phyloP scores from a whole-genome alignment of 2,113 vertebrate genomes.

The Oplegnathus fasciatus region DNA sequence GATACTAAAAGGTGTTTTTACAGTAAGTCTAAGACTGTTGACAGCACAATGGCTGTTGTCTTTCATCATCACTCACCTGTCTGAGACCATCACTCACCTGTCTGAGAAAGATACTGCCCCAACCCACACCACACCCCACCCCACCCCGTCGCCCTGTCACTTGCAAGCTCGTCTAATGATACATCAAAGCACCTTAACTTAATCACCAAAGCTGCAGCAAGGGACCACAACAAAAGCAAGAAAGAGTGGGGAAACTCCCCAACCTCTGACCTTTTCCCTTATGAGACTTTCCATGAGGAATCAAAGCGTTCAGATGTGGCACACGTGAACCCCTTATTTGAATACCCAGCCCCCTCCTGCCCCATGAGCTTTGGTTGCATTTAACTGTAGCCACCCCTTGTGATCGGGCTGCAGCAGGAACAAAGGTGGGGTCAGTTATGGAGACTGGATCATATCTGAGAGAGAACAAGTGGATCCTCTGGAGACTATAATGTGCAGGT shows the following conservation, averaged over 20 bases:
- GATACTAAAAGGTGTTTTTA: slow-evolving; percentile 58
- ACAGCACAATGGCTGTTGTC: slow-evolving; percentile 55
- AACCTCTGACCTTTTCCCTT: slow-evolving; percentile 70
- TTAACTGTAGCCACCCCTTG: slow-evolving; percentile 19
- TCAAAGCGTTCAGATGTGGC: slow-evolving; percentile 70
- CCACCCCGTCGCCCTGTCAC: slow-evolving; percentile 5
- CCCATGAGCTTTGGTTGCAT: slow-evolving; percentile 28
- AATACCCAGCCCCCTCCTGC: not conserved
- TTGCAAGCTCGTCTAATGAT: slow-evolving; percentile 48
- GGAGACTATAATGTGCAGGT: slow-evolving; percentile 37
- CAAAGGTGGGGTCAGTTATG: slow-evolving; percentile 31
- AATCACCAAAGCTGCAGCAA: slow-evolving; percentile 63
- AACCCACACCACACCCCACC: not conserved
- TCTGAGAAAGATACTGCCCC: slow-evolving; percentile 16
- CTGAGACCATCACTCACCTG: slow-evolving; percentile 53
- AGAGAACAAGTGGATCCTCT: slow-evolving; percentile 38
- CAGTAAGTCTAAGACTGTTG: slow-evolving; percentile 55
- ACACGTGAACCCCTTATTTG: slow-evolving; percentile 56
- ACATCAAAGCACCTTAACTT: slow-evolving; percentile 73
- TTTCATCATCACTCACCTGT: slow-evolving; percentile 50
- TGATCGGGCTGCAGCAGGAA: slow-evolving; percentile 30
- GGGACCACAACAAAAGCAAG: slow-evolving; percentile 75
- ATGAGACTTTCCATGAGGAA: slow-evolving; percentile 56
- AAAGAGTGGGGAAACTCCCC: slow-evolving; percentile 70
- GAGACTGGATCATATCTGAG: slow-evolving; percentile 62